Conservation (phyloP, 92 coral and sea anemone genomes). For the Parazoanthus atlanticus region DNA sequence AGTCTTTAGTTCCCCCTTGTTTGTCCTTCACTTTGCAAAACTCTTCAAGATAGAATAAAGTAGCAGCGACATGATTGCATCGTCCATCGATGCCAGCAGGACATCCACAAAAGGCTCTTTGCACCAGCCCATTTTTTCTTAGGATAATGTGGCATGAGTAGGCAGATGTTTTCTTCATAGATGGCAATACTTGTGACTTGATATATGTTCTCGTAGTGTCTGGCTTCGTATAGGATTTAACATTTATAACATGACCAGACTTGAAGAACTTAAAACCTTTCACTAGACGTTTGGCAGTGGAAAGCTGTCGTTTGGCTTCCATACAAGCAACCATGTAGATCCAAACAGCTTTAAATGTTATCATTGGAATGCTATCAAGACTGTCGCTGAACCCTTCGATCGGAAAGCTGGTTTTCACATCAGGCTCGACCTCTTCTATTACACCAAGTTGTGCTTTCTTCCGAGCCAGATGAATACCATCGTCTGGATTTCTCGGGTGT, state of each 20-base stretch:
- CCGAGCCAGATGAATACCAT: slow-evolving; percentile 24
- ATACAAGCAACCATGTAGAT: slow-evolving; percentile 42
- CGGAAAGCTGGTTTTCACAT: slow-evolving; percentile 21
- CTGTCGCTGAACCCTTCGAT: neutral
- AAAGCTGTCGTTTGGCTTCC: slow-evolving; percentile 43
- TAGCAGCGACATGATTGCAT: slow-evolving; percentile 55
- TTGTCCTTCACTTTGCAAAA: slow-evolving; percentile 23
- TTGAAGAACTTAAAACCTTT: slow-evolving; percentile 46
- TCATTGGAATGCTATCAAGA: neutral
- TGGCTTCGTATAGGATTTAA: slow-evolving; percentile 5
- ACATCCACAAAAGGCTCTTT: slow-evolving; percentile 47
- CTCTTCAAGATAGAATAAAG: slow-evolving; percentile 40
- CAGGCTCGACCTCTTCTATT: slow-evolving; percentile 45
- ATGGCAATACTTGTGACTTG: slow-evolving; percentile 47
- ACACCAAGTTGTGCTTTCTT: slow-evolving; percentile 32
- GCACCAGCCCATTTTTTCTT: slow-evolving; percentile 28
- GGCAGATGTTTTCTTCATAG: slow-evolving; percentile 39
- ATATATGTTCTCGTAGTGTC: slow-evolving; percentile 13
- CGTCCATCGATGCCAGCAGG: slow-evolving; percentile 49
- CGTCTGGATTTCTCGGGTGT: slow-evolving; percentile 27
- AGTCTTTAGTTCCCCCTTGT: too few relatives aligned
- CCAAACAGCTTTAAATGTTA: slow-evolving; percentile 41
- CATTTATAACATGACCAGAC: slow-evolving; percentile 42
- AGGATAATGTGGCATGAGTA: slow-evolving; percentile 38
- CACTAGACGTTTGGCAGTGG: slow-evolving; percentile 43